Base-by-base conservation (phyloP, 2,113 vertebrate species). In the Numida meleagris region DNA sequence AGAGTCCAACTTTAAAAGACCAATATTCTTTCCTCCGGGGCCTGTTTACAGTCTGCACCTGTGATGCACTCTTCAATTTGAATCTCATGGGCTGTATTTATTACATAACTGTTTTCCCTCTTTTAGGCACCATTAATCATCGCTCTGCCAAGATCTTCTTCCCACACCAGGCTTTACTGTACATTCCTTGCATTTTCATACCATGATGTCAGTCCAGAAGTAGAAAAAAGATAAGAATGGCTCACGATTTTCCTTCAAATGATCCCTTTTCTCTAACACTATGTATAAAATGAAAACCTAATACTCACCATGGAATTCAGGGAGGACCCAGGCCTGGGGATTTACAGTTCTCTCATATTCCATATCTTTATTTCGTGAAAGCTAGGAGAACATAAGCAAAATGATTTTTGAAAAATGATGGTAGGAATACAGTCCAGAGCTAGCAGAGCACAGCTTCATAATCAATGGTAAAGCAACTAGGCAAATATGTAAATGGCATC, bases 111-210 rank as follows among this genome's bases (percentile, higher is more conserved):
- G 53, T 70, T 93, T 96, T 86, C 70, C 62, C 77, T 93, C 89
- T 94, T 94, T 92, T 75, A 95, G 93, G 93, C 94, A 94, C 42
- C 82, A 90, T 96, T 95, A 96, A 96, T 97, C 97, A 96, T 77
- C 33, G 61, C 65, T 70, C 73, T 74, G 79, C 82, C 86, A 92
- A 93, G 78, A 93, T 94, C 93, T 84, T 96, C 92, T 97, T 95
- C 78, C 89, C 89, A 93, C 86, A 96, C 73, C 89, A 90, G 71
- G 93, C 88, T 95, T 94, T 96, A 96, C 94, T 96, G 82, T 96
- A 95, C 91, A 95, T 97, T 97, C 91, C 88, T 92, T 76, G 70
- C 91, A 78, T 96, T 96, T 97, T 93, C 6, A 0, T 90, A 86
- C 77, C 55, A 19, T 90, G 90, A 96, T 93, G 95, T 96, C 95